Base-by-base conservation (phyloP, 2,888 invertebrate genomes). In the Saturnia pavonia region DNA sequence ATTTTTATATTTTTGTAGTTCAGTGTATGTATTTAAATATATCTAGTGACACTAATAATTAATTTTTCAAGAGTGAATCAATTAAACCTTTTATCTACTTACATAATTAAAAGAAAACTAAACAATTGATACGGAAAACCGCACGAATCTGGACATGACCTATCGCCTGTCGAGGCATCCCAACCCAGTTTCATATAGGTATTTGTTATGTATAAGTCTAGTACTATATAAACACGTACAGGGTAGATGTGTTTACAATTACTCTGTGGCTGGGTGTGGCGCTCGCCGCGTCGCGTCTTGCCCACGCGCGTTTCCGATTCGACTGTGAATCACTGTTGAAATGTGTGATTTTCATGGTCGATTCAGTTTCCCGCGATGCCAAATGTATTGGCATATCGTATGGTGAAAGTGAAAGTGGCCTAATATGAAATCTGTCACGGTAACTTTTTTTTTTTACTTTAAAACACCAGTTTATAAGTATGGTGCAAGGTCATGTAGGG, bases 191-290 rank as follows among this genome's bases (percentile, higher is more conserved):
- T 85, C 81, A 85, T 12, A 43, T 91, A 90, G 89, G 85, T 89
- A 90, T 83, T 88, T 88, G 89, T 90, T 91, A 87, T 89, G 88
- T 86, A 84, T 90, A 90, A 90, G 87, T 88, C 88, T 90, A 87
- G 85, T 89, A 91, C 87, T 91, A 90, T 89, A 54, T 54, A 88
- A 91, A 88, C 89, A 89, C 91, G 92, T 93, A 93, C 94, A 94
- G 94, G 94, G 94, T 94, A 94, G 94, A 89, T 91, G 90, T 90
- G 86, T 85, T 84, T 89, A 87, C 89, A 89, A 88, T 43, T 90
- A 91, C 91, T 90, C 92, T 92, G 92, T 91, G 82, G 83, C 91
- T 89, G 91, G 88, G 86, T 80, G 87, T 79, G 85, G 81, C 84
- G 82, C 86, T 85, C 86, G 86, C 84, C 54, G 22, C n/a, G 54